Conservation (phyloP, 53 echinoderm and acorn worm species). For the Crossaster papposus region DNA sequence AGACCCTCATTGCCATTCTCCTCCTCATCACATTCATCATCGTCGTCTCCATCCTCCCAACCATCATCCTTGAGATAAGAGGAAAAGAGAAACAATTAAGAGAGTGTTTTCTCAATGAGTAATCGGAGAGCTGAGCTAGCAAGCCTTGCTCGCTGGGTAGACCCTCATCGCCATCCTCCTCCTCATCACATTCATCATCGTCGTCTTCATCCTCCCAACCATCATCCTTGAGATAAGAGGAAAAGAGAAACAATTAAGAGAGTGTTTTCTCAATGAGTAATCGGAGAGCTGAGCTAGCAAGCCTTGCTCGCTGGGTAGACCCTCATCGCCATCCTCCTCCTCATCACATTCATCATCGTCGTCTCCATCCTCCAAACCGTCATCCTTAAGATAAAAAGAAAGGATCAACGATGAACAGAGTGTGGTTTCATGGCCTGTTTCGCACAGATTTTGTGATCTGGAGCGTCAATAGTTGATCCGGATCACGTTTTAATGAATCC, state of each 20-base stretch:
- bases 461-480: no score
- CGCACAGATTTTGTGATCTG: no score
- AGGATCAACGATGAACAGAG: background rate
- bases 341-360: slow-evolving; percentile 95
- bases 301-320: slow-evolving; percentile 65
- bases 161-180: slow-evolving; percentile 81
- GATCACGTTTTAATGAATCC: no score
- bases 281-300: slow-evolving; percentile 78
- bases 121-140: slow-evolving; percentile 77
- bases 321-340: slow-evolving; percentile 82
- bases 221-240: slow-evolving; percentile 18
- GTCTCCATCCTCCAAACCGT: slow-evolving; percentile 75
- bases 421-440: no score
- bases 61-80: no score
- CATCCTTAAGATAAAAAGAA: slow-evolving; percentile 5
- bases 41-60: no score
- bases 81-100: no score
- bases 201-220: slow-evolving; percentile 81
- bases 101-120: no score
- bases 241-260: background rate
- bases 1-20: no score
- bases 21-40: no score
- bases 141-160: slow-evolving; percentile 70
- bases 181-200: slow-evolving; percentile 92
- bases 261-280: slow-evolving; percentile 65